phyloP scores from a whole-genome alignment of 2,888 invertebrate species.

The Eutolmus rufibarbis region DNA sequence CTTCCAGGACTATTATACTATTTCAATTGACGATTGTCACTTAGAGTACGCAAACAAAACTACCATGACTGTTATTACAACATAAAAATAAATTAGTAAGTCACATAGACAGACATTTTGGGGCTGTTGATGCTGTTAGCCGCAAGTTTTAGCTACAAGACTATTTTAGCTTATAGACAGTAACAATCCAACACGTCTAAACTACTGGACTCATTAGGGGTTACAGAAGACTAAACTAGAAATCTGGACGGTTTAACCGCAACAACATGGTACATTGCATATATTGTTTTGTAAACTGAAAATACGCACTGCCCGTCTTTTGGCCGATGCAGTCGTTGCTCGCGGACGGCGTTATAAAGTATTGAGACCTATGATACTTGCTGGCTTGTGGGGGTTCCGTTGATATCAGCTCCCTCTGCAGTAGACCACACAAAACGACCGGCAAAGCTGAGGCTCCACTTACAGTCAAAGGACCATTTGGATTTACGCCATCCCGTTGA shows the following conservation, averaged over 20 bases:
- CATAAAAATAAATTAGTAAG: neutral
- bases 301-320: constrained; percentile 51
- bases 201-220: neutral
- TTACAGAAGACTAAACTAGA: neutral
- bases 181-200: neutral
- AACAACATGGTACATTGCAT: neutral
- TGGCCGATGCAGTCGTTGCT: constrained; percentile 47
- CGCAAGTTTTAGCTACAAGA: neutral
- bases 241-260: neutral
- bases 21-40: neutral
- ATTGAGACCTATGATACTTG: constrained; percentile 49
- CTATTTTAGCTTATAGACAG: neutral
- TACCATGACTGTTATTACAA: neutral
- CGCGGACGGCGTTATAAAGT: constrained; percentile 48
- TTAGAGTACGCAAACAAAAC: neutral
- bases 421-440: constrained; percentile 63
- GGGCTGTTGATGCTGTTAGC: neutral
- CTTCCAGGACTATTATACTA: neutral
- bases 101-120: neutral
- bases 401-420: constrained; percentile 58
- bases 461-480: constrained; percentile 51
- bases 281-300: neutral
- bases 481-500: constrained; percentile 37
- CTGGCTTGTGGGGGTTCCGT: constrained; percentile 14
- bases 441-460: constrained; percentile 62